Conservation (phyloP, 2,797 vertebrate genomes). For the Otolemur crassicaudatus region DNA sequence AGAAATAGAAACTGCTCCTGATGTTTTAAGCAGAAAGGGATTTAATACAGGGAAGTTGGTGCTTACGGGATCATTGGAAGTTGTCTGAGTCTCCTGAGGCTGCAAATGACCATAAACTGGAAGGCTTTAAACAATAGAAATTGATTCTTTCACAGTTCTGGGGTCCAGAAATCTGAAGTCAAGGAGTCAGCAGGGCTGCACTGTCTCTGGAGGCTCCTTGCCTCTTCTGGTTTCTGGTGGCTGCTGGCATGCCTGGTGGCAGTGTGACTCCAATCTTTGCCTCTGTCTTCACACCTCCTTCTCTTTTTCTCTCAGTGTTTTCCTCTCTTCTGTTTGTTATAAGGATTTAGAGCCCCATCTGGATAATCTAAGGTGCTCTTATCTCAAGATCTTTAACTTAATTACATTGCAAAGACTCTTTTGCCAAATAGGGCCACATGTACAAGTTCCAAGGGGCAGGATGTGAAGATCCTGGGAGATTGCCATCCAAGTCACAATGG, state of each 20-base stretch:
- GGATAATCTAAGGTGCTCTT: neutral
- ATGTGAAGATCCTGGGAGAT: neutral
- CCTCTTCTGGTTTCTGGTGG: neutral
- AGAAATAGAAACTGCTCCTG: neutral
- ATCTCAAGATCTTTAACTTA: constrained; percentile 1
- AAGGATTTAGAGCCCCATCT: neutral
- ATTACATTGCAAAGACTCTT: neutral
- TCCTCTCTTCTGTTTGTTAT: neutral
- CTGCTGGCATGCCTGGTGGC: neutral
- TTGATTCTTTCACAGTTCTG: neutral
- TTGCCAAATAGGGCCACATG: neutral
- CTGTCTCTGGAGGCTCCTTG: neutral
- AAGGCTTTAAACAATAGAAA: neutral
- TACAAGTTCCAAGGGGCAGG: neutral
- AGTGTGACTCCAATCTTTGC: neutral
- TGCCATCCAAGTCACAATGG: neutral
- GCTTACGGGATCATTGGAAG: neutral
- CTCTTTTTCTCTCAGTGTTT: neutral
- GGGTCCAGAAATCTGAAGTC: neutral
- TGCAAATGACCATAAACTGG: neutral
- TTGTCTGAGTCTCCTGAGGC: neutral
- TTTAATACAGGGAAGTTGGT: neutral
- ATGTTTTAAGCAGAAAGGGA: neutral
- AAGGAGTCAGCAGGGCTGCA: neutral
- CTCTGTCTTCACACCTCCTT: neutral